phyloP scores from a whole-genome alignment of 1,140 invertebrate species.

The Fragariocoptes setiger region DNA sequence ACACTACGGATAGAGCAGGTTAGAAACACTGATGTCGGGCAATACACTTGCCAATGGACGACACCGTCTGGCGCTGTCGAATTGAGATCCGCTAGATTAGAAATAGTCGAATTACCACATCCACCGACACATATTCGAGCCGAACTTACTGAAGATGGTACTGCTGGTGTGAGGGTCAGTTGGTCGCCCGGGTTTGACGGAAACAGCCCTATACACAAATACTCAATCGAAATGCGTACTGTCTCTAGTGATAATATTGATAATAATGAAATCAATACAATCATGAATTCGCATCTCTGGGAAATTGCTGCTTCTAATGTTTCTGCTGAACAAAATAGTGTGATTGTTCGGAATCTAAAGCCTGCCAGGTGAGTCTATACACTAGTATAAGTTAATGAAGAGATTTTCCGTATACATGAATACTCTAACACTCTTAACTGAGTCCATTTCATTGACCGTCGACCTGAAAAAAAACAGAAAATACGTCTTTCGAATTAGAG shows the following conservation, averaged over 20 bases:
- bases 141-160: constrained; percentile 19
- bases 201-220: constrained; percentile 71
- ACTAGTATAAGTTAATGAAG: too few species aligned
- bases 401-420: too few species aligned
- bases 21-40: constrained; percentile 20
- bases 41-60: constrained; percentile 26
- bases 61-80: constrained; percentile 64
- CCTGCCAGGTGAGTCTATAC: too few species aligned
- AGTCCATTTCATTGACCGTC: too few species aligned
- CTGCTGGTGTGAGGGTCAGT: constrained; percentile 39
- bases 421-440: too few species aligned
- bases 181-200: constrained; percentile 90
- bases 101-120: constrained; percentile 73
- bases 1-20: constrained; percentile 20
- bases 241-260: constrained; percentile 1
- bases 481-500: constrained; percentile 80
- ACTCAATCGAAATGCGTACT: constrained; percentile 53
- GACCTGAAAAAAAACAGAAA: constrained; percentile 68
- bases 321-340: constrained; percentile 37
- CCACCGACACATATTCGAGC: constrained; percentile 56
- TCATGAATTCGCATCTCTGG: constrained; percentile 30
- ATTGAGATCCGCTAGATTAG: constrained; percentile 41
- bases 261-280: not conserved
- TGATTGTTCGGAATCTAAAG: too few species aligned
- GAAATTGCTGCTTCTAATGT: constrained; percentile 55